Percentiles rank a stretch among this genome's conserved stretches.
Evolutionary conservation across 1,140 invertebrate genomes (phyloP).

Genomic region (Drosophila triauraria): DNA sequence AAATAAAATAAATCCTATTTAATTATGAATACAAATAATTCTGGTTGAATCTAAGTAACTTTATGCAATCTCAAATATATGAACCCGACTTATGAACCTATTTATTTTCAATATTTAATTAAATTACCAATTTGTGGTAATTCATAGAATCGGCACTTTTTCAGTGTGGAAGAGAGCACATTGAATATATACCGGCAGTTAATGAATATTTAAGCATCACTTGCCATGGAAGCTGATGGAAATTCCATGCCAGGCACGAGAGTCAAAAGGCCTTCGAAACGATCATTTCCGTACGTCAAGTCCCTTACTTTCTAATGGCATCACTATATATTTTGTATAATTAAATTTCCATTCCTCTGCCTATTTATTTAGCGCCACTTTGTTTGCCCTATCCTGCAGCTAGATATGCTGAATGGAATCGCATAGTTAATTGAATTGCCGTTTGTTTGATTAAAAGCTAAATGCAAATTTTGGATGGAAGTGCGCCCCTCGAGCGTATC

Average conservation of each 20-base stretch:
- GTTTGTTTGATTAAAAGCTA: slow-evolving; percentile 31
- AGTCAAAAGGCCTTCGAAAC: slow-evolving; percentile 31
- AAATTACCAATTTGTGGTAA: too few relatives aligned
- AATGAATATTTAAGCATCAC: slow-evolving; percentile 73
- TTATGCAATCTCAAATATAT: too few relatives aligned
- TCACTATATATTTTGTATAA: slow-evolving; percentile 53
- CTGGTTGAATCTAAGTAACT: too few relatives aligned
- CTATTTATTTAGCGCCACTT: slow-evolving; percentile 46
- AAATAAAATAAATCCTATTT: too few relatives aligned
- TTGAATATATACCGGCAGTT: slow-evolving; percentile 63
- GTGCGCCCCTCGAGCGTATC: slow-evolving; percentile 6
- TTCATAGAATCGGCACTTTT: not conserved
- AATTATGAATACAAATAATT: too few relatives aligned
- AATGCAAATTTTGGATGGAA: slow-evolving; percentile 25
- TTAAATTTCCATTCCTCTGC: slow-evolving; percentile 58
- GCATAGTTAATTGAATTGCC: slow-evolving; percentile 37
- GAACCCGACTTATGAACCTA: too few relatives aligned
- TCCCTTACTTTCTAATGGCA: slow-evolving; percentile 31
- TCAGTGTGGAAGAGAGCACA: slow-evolving; percentile 27
- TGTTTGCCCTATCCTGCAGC: slow-evolving; percentile 24
- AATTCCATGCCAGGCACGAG: slow-evolving; percentile 51
- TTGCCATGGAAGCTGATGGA: slow-evolving; percentile 64
- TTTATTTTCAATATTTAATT: not conserved
- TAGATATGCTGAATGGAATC: slow-evolving; percentile 16
- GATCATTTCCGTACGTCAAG: slow-evolving; percentile 40